phyloP scores from a whole-genome alignment of 2,113 vertebrate species.

The Patagioenas fasciata region DNA sequence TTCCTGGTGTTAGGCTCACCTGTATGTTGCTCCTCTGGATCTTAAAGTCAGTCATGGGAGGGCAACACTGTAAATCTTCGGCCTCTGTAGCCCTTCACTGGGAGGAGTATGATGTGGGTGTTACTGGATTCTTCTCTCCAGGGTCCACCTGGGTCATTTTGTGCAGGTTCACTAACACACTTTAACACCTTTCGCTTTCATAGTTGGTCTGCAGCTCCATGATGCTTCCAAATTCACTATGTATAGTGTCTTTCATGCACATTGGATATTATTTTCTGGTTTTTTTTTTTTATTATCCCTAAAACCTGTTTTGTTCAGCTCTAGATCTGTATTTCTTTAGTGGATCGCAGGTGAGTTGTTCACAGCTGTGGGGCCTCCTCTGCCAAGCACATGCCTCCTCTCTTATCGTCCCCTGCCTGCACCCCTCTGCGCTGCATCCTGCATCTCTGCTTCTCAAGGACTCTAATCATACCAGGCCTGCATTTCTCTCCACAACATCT shows the following conservation, averaged over 20 bases:
- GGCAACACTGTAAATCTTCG: not conserved
- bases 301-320: not conserved
- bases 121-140: not conserved
- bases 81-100: not conserved
- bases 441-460: not conserved
- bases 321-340: not conserved
- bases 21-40: not conserved
- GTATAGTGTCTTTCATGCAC: not conserved
- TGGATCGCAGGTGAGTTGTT: not conserved
- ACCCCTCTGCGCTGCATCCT: not conserved
- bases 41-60: not conserved
- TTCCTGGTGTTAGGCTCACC: not conserved
- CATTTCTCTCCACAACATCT: not conserved
- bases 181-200: not conserved
- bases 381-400: not conserved
- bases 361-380: fast-evolving
- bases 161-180: not conserved
- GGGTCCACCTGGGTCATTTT: not conserved
- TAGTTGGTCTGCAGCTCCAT: not conserved
- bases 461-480: not conserved
- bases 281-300: not conserved
- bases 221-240: not conserved
- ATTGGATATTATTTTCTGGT: not conserved
- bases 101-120: not conserved
- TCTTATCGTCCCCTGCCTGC: not conserved